phyloP scores from a whole-genome alignment of 1,140 invertebrate genomes.

The Lanistes nyassanus region DNA sequence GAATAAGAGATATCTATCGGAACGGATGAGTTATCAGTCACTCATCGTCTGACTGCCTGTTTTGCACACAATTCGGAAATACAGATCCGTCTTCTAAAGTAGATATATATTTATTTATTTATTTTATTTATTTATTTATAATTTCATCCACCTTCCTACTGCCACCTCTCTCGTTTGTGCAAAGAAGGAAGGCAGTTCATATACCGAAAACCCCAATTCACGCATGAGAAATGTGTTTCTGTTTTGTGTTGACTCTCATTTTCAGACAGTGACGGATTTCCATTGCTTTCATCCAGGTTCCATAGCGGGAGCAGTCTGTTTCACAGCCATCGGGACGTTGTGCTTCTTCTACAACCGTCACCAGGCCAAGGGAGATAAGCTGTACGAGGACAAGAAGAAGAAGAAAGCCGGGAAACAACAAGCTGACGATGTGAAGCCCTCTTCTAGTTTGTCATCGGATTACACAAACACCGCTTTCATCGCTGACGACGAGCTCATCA shows the following conservation, averaged over 20 bases:
- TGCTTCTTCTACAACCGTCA: constrained; percentile 30
- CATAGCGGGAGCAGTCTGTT: constrained; percentile 39
- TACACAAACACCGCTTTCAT: neutral
- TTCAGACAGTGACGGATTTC: no score
- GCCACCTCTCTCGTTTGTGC: neutral
- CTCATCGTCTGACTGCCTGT: no score
- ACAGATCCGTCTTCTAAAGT: no score
- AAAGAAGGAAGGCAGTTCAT: neutral
- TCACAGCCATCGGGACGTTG: constrained; percentile 28
- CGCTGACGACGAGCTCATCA: neutral
- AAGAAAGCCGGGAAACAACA: neutral
- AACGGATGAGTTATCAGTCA: no score
- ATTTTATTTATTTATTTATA: neutral
- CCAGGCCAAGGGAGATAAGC: constrained; percentile 7
- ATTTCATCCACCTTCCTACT: neutral
- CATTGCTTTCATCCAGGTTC: constrained; percentile 38
- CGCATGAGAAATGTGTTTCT: neutral
- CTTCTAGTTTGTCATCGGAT: neutral
- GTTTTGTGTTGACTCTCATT: neutral
- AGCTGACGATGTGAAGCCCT: neutral
- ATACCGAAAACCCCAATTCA: neutral
- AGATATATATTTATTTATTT: neutral
- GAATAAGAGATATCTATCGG: no score
- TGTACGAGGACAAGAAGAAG: neutral
- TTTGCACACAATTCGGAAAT: no score